Percentiles rank a stretch among this genome's conserved stretches.
These are phyloP conservation scores for Cephus pygmeus DNA, from an alignment of 2,888 invertebrate species.

Conservation along the genomic window DNA sequence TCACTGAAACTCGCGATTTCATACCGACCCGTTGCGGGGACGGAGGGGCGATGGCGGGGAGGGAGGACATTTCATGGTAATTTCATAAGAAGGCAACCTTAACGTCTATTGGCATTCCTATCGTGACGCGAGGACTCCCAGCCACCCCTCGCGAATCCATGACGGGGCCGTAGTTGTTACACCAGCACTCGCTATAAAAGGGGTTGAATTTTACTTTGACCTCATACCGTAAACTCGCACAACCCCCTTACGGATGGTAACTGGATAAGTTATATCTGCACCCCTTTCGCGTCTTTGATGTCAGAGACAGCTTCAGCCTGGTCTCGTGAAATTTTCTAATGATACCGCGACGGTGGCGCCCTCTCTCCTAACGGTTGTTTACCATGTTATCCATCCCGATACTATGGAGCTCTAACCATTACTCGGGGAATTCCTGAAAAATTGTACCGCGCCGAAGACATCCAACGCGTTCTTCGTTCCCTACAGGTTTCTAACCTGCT, in stretches of 20 bases:
- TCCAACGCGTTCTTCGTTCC: background rate
- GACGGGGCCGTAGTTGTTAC: background rate
- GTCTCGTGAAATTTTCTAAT: background rate
- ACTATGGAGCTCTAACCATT: background rate
- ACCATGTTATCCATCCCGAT: background rate
- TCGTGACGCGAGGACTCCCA: background rate
- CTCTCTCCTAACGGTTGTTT: background rate
- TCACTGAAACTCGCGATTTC: conserved; percentile 18
- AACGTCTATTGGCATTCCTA: conserved; percentile 48
- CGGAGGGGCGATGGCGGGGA: background rate
- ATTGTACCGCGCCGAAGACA: background rate
- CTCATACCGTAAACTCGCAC: background rate
- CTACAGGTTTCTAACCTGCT: background rate
- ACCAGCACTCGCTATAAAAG: conserved; percentile 2
- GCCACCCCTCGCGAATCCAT: background rate
- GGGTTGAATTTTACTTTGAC: conserved; percentile 30
- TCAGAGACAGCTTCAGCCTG: background rate
- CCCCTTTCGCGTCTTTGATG: background rate
- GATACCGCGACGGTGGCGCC: background rate
- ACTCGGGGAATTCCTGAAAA: background rate
- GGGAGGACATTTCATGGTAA: conserved; percentile 28
- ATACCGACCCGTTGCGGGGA: background rate
- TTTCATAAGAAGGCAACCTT: conserved; percentile 48
- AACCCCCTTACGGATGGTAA: background rate
- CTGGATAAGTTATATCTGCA: background rate